These are phyloP conservation scores for Lethenteron reissneri DNA, from an alignment of 2,113 vertebrate genomes.

Conservation along the genomic window DNA sequence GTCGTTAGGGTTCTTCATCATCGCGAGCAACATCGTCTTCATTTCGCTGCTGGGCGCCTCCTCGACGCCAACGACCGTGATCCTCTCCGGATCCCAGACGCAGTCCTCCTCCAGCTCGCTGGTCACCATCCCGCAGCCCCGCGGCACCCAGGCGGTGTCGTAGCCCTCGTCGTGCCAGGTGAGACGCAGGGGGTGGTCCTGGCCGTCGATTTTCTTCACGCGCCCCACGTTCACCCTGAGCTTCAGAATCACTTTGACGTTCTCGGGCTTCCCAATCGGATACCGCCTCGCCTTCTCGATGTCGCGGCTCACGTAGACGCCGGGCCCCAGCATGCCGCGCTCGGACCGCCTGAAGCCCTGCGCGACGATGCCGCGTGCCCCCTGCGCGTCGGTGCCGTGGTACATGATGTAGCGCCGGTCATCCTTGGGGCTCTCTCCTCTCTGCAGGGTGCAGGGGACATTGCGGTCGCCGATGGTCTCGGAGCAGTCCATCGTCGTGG, in stretches of 20 bases:
- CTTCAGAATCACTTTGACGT: conserved; percentile 14
- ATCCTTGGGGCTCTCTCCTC: conserved; percentile 4
- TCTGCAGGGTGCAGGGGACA: not conserved
- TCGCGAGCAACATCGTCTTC: too few species aligned
- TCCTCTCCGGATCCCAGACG: conserved; percentile 17
- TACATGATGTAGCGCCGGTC: conserved; percentile 16
- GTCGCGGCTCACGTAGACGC: conserved; percentile 18
- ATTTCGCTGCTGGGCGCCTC: too few species aligned
- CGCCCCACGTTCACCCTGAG: conserved; percentile 15
- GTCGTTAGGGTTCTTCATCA: too few species aligned
- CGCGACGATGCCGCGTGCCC: conserved; percentile 12
- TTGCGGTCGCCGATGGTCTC: too few species aligned
- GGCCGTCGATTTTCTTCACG: conserved; percentile 17
- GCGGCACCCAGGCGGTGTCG: conserved; percentile 18
- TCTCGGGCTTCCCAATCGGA: conserved; percentile 10
- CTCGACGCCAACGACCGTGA: conserved; percentile 13
- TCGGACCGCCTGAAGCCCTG: conserved; percentile 14
- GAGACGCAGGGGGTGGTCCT: conserved; percentile 14
- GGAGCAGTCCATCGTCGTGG: too few species aligned
- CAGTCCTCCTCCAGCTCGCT: conserved; percentile 17
- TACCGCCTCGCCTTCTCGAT: conserved; percentile 17
- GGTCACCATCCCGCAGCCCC: conserved; percentile 16
- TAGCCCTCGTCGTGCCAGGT: conserved; percentile 15
- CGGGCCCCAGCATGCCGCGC: conserved; percentile 15
- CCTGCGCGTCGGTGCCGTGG: conserved; percentile 15